Conservation (phyloP, 2,113 vertebrate species). For the Diadophis punctatus region DNA sequence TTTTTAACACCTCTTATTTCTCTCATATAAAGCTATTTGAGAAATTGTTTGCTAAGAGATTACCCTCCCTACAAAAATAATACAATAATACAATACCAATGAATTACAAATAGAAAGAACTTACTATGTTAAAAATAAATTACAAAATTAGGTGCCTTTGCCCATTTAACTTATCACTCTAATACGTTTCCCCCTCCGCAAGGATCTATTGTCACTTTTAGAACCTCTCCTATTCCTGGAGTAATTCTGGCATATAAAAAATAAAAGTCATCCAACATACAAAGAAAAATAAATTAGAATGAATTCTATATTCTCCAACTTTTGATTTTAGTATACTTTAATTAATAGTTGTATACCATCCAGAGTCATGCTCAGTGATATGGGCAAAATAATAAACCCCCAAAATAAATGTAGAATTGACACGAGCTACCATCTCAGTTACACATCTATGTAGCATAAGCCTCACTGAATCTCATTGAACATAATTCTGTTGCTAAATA, state of each 20-base stretch:
- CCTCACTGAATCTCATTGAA: background rate
- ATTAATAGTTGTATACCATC: background rate
- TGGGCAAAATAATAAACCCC: background rate
- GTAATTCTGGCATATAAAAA: background rate
- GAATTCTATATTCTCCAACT: background rate
- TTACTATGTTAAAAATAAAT: background rate
- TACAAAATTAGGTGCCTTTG: background rate
- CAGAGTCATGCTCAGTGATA: background rate
- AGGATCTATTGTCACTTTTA: background rate
- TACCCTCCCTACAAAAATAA: slow-evolving; percentile 17
- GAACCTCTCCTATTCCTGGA: accelerated
- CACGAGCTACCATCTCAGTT: background rate
- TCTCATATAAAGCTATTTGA: background rate
- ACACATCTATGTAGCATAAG: background rate
- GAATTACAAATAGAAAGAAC: slow-evolving; percentile 16
- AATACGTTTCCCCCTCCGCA: background rate
- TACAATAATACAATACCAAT: slow-evolving; percentile 30
- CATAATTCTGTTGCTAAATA: background rate
- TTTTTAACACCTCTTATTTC: slow-evolving; percentile 18
- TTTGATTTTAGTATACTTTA: background rate
- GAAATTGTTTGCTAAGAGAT: slow-evolving; percentile 41
- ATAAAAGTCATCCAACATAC: background rate
- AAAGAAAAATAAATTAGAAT: background rate
- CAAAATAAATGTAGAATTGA: background rate
- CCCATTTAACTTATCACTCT: background rate